Evolutionary conservation across 2,797 vertebrate genomes (phyloP).

Genomic region (Enteromius treurensis): DNA sequence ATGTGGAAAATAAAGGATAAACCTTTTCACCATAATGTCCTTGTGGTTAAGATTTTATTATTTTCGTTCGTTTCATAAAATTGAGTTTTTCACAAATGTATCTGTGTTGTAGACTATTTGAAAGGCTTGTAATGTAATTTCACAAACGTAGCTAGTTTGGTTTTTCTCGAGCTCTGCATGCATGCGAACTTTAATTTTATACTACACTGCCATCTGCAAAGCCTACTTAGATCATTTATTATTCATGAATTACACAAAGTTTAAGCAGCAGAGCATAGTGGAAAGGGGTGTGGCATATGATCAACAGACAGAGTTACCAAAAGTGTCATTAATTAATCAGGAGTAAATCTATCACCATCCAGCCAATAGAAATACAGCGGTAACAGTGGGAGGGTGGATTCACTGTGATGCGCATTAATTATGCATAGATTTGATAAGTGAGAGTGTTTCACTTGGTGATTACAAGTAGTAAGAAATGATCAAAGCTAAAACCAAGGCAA

Average conservation of each 20-base stretch:
- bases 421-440: slow-evolving; percentile 32
- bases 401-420: slow-evolving; percentile 29
- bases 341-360: slow-evolving; percentile 4
- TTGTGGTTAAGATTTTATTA: not conserved
- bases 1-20: slow-evolving; percentile 45
- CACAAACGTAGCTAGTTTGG: not conserved
- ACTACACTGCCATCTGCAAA: slow-evolving; percentile 43
- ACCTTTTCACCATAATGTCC: not conserved
- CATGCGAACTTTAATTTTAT: slow-evolving; percentile 30
- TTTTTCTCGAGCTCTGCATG: slow-evolving; percentile 7
- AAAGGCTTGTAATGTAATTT: not conserved
- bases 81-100: not conserved
- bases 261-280: slow-evolving; percentile 33
- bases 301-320: slow-evolving; percentile 50
- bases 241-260: slow-evolving; percentile 50
- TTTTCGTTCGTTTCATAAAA: not conserved
- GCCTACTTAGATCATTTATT: slow-evolving; percentile 33
- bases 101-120: not conserved
- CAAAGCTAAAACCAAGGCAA: not conserved
- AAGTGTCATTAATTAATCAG: slow-evolving; percentile 48
- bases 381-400: slow-evolving; percentile 37
- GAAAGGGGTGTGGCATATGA: slow-evolving; percentile 45
- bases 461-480: not conserved
- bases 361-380: slow-evolving; percentile 33
- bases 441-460: not conserved